Percentiles rank a stretch among this genome's conserved stretches.
Conservation (phyloP, 2,113 vertebrate species). For the Pseudolaguvia tuberculata region DNA sequence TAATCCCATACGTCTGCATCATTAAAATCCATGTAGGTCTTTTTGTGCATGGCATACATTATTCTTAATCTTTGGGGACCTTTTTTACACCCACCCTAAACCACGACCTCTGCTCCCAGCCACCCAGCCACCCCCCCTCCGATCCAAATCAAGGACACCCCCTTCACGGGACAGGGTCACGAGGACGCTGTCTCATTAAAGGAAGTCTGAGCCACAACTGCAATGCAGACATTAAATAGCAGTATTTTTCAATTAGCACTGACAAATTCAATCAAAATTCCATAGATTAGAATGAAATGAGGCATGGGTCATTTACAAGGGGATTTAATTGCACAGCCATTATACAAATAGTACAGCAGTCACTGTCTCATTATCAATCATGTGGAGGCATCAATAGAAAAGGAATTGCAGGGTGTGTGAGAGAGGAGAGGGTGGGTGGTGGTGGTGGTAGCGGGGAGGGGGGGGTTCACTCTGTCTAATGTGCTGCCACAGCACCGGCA, state of each 20-base stretch:
- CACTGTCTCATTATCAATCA: conserved; percentile 96
- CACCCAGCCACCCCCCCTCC: no score
- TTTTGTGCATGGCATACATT: conserved; percentile 28
- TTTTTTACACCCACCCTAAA: conserved; percentile 36
- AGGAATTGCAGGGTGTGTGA: conserved; percentile 36
- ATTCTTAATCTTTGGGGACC: conserved; percentile 44
- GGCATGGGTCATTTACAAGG: conserved; percentile 99
- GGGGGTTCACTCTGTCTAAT: conserved; percentile 33
- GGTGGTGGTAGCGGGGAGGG: no score
- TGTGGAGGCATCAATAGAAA: conserved; percentile 87
- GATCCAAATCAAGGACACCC: conserved; percentile 51
- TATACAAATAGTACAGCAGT: conserved; percentile 99
- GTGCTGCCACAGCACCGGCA: conserved; percentile 45
- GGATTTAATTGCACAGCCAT: conserved; percentile 99
- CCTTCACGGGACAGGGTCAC: conserved; percentile 72
- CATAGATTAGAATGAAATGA: conserved; percentile 99
- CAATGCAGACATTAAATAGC: conserved; percentile 94
- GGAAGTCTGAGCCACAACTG: conserved; percentile 75
- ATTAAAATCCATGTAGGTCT: conserved; percentile 34
- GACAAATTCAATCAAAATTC: conserved; percentile 99
- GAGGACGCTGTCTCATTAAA: conserved; percentile 86
- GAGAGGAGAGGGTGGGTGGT: neutral
- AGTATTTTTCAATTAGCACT: conserved; percentile 99
- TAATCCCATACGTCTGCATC: conserved; percentile 11
- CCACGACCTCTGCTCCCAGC: conserved; percentile 43